These are phyloP conservation scores for Cyrtorhinus lividipennis DNA, from an alignment of 1,140 invertebrate genomes.

Conservation along the genomic window DNA sequence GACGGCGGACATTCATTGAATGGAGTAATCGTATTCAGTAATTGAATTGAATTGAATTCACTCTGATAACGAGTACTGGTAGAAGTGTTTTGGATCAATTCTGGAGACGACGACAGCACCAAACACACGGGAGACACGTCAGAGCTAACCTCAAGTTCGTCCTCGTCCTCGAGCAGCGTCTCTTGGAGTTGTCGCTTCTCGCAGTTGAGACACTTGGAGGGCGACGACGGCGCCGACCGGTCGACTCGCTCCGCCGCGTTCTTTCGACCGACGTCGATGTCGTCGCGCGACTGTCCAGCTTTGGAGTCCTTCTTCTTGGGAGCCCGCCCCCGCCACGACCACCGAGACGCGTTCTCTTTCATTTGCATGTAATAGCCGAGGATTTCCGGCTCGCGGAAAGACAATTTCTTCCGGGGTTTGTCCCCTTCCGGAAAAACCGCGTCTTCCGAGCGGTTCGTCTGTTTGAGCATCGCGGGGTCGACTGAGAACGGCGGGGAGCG, in stretches of 20 bases:
- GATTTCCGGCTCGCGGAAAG: slow-evolving; percentile 71
- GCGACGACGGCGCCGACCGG: background rate
- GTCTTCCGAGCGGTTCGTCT: slow-evolving; percentile 17
- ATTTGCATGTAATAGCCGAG: slow-evolving; percentile 33
- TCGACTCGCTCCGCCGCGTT: slow-evolving; percentile 33
- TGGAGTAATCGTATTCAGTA: too few relatives aligned
- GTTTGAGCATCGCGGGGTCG: slow-evolving; percentile 18
- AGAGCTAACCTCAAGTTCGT: slow-evolving; percentile 3
- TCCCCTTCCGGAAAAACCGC: slow-evolving; percentile 34
- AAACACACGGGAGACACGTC: too few relatives aligned
- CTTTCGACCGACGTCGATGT: too few relatives aligned
- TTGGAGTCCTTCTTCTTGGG: slow-evolving; percentile 21
- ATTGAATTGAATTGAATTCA: too few relatives aligned
- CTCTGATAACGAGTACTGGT: too few relatives aligned
- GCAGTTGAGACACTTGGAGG: background rate
- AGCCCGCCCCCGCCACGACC: slow-evolving; percentile 21
- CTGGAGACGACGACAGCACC: too few relatives aligned
- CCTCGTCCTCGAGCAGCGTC: background rate
- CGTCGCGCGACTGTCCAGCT: slow-evolving; percentile 24
- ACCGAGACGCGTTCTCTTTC: slow-evolving; percentile 25
- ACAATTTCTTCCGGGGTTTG: slow-evolving; percentile 65
- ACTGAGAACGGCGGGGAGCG: slow-evolving; percentile 1
- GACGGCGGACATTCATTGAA: too few relatives aligned
- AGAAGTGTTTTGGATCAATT: too few relatives aligned
- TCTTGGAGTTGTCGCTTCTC: background rate